phyloP scores from a whole-genome alignment of 1,140 invertebrate species.

The Phenacoccus solenopsis region DNA sequence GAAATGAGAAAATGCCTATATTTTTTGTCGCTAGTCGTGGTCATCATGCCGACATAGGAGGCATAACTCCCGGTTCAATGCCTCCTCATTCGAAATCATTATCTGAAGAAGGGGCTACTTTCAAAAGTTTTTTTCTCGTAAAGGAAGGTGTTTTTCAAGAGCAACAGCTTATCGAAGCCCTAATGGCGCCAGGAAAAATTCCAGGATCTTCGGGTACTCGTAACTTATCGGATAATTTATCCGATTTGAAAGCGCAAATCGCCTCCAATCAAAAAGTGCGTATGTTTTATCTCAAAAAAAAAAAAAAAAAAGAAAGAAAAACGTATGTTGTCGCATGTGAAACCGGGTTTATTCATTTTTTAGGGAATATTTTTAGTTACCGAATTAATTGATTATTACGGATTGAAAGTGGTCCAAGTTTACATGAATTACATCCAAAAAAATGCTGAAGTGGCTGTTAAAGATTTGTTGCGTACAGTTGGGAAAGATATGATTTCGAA shows the following conservation, averaged over 20 bases:
- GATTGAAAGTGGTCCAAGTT: slow-evolving; percentile 83
- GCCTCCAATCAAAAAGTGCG: slow-evolving; percentile 85
- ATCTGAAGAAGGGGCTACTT: slow-evolving; percentile 84
- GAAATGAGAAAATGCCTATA: slow-evolving; percentile 47
- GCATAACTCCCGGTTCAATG: slow-evolving; percentile 96
- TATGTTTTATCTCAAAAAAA: slow-evolving; percentile 84
- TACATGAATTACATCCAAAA: slow-evolving; percentile 94
- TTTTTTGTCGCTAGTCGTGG: slow-evolving; percentile 98
- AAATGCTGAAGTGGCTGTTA: slow-evolving; percentile 87
- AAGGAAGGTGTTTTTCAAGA: slow-evolving; percentile 61
- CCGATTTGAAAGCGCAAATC: slow-evolving; percentile 92
- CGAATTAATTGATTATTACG: slow-evolving; percentile 83
- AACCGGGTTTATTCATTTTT: slow-evolving; percentile 33
- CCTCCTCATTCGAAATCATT: slow-evolving; percentile 87
- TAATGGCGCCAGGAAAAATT: slow-evolving; percentile 61
- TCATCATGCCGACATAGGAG: slow-evolving; percentile 98
- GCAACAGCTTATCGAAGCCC: slow-evolving; percentile 54
- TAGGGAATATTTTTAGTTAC: slow-evolving; percentile 79
- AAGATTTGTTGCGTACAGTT: slow-evolving; percentile 75
- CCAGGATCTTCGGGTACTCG: slow-evolving; percentile 63
- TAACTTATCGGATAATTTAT: slow-evolving; percentile 86
- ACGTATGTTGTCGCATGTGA: background rate
- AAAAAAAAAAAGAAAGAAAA: too few species aligned
- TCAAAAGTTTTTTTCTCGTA: slow-evolving; percentile 88
- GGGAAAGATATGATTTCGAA: slow-evolving; percentile 41